These are phyloP conservation scores for Drosophila nr. perissopoda DNA, from an alignment of 2,888 invertebrate genomes.

Conservation along the genomic window DNA sequence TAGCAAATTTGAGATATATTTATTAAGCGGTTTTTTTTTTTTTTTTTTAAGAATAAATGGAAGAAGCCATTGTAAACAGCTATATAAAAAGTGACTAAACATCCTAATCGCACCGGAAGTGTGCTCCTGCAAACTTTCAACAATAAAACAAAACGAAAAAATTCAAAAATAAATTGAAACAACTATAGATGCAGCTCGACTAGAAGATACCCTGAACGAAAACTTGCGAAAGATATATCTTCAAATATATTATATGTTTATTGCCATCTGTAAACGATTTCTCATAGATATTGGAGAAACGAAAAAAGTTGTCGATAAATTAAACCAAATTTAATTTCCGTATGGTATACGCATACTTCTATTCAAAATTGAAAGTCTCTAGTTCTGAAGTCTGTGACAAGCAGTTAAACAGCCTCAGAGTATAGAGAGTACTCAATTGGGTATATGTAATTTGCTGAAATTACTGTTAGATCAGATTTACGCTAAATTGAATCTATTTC, in stretches of 20 bases:
- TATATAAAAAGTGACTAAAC: neutral
- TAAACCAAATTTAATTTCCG: neutral
- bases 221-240: neutral
- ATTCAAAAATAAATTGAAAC: neutral
- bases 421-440: neutral
- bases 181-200: neutral
- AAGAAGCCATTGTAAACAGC: neutral
- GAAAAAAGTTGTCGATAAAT: fast-evolving
- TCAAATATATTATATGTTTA: neutral
- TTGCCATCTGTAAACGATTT: neutral
- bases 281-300: neutral
- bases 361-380: neutral
- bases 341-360: no score
- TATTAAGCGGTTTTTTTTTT: neutral
- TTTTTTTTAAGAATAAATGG: neutral
- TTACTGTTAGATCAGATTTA: neutral
- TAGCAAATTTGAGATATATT: neutral
- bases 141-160: neutral
- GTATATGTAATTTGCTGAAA: neutral
- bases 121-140: neutral
- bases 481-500: neutral
- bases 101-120: neutral
- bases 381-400: neutral
- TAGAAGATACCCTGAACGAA: neutral
- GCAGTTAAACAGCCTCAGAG: no score